Percentiles rank a stretch among this genome's conserved stretches.
These are phyloP conservation scores for Agrochola lota DNA, from an alignment of 2,888 invertebrate species.

Conservation along the genomic window DNA sequence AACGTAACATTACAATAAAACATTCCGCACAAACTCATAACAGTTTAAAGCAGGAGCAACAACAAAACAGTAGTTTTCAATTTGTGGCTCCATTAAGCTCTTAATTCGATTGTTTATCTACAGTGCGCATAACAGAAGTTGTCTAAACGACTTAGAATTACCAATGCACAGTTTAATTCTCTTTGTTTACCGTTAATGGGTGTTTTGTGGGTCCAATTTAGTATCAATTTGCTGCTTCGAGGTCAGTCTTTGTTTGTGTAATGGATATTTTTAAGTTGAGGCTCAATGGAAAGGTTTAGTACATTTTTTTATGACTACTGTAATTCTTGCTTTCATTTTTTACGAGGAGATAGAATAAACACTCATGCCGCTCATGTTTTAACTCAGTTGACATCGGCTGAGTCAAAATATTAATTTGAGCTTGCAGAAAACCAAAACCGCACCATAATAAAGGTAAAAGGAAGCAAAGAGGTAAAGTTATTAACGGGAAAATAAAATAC, in stretches of 20 bases:
- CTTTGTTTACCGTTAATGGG: slow-evolving; percentile 55
- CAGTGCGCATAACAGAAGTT: slow-evolving; percentile 75
- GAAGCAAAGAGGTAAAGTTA: not conserved
- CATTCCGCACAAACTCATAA: slow-evolving; percentile 30
- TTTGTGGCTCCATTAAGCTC: slow-evolving; percentile 79
- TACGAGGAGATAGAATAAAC: not conserved
- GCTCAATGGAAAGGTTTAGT: not conserved
- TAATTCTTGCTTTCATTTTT: not conserved
- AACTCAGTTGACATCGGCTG: not conserved
- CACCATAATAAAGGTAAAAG: not conserved
- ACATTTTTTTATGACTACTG: not conserved
- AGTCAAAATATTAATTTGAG: not conserved
- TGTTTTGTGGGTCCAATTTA: slow-evolving; percentile 55
- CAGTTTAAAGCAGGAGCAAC: slow-evolving; percentile 69
- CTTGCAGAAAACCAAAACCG: not conserved
- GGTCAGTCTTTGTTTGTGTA: slow-evolving; percentile 43
- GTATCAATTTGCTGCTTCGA: slow-evolving; percentile 51
- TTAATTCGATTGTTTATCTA: slow-evolving; percentile 82
- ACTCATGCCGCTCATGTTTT: not conserved
- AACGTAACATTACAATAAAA: slow-evolving; percentile 8
- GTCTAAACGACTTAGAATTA: slow-evolving; percentile 74
- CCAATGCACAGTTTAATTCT: slow-evolving; percentile 59
- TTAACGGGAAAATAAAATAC: not conserved
- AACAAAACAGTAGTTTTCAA: slow-evolving; percentile 79
- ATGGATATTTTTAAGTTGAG: slow-evolving; percentile 37